Evolutionary conservation across 2,888 invertebrate genomes (phyloP).

Genomic region (Venustoraphidia nigricollis): DNA sequence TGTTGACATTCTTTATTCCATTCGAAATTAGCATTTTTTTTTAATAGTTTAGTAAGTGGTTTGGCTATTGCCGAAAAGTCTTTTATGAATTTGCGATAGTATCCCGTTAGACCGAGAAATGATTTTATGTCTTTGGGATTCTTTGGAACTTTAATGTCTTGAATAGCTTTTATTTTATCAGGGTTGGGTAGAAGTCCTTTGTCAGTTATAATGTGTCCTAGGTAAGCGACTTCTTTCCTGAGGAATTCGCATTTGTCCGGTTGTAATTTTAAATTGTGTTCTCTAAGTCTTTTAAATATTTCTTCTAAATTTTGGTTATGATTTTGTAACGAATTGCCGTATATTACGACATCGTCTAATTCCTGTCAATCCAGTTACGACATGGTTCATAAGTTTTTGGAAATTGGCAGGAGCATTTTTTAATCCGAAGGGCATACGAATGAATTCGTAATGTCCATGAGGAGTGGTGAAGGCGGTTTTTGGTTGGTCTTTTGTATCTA

Average conservation of each 20-base stretch:
- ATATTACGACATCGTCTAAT: constrained; percentile 19
- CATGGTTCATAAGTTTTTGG: constrained; percentile 22
- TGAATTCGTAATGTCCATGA: constrained; percentile 21
- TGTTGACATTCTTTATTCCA: constrained; percentile 15
- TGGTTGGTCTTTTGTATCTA: constrained; percentile 15
- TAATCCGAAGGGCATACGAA: constrained; percentile 23
- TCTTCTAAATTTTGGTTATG: constrained; percentile 9
- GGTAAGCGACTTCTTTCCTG: constrained; percentile 14
- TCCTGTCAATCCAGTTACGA: constrained; percentile 19
- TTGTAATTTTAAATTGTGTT: constrained; percentile 9
- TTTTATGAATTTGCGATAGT: constrained; percentile 17
- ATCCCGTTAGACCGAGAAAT: constrained; percentile 15
- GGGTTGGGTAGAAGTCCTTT: constrained; percentile 17
- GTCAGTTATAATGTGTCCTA: constrained; percentile 18
- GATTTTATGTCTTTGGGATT: constrained; percentile 16
- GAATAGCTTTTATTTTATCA: constrained; percentile 13
- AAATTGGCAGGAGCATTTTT: constrained; percentile 26
- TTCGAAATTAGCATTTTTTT: constrained; percentile 8
- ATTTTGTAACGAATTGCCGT: constrained; percentile 12
- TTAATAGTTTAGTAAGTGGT: constrained; percentile 15
- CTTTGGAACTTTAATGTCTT: constrained; percentile 13
- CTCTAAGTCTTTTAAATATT: constrained; percentile 10
- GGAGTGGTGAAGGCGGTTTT: constrained; percentile 23
- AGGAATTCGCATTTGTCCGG: constrained; percentile 13
- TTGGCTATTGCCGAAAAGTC: constrained; percentile 13